phyloP scores from a whole-genome alignment of 2,797 vertebrate species.

The Xyrichtys novacula region DNA sequence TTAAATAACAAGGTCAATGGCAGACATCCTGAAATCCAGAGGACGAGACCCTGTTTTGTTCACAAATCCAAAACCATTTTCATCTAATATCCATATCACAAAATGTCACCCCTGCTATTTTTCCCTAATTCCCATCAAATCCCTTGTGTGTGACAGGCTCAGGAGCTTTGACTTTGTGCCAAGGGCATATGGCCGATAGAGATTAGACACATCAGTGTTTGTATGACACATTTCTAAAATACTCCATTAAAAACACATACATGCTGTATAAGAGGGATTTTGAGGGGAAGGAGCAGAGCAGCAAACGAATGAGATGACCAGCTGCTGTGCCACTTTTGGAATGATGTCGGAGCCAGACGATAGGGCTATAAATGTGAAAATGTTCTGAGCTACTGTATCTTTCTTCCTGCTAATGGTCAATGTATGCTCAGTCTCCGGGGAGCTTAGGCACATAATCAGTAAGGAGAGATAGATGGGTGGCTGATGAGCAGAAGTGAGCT shows the following conservation, averaged over 20 bases:
- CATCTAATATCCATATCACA: conserved; percentile 48
- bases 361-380: conserved; percentile 22
- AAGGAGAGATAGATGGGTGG: conserved; percentile 48
- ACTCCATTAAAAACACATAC: conserved; percentile 27
- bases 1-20: conserved; percentile 50
- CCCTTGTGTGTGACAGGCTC: conserved; percentile 41
- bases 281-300: conserved; percentile 10
- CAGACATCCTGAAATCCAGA: conserved; percentile 37
- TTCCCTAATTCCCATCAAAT: conserved; percentile 63
- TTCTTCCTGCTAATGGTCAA: conserved; percentile 26
- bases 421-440: conserved; percentile 24
- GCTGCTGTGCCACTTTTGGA: conserved; percentile 15
- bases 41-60: conserved; percentile 25
- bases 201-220: conserved; percentile 59
- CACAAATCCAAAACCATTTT: conserved; percentile 53
- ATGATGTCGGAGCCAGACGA: conserved; percentile 13
- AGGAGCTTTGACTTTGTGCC: conserved; percentile 66
- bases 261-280: conserved; percentile 32
- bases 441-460: conserved; percentile 32
- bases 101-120: conserved; percentile 42
- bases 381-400: conserved; percentile 6
- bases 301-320: conserved; percentile 48
- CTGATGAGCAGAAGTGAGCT: conserved; percentile 43
- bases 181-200: conserved; percentile 66
- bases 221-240: conserved; percentile 58